These are phyloP conservation scores for Chironomus tentans DNA, from an alignment of 2,888 invertebrate genomes.

Conservation along the genomic window DNA sequence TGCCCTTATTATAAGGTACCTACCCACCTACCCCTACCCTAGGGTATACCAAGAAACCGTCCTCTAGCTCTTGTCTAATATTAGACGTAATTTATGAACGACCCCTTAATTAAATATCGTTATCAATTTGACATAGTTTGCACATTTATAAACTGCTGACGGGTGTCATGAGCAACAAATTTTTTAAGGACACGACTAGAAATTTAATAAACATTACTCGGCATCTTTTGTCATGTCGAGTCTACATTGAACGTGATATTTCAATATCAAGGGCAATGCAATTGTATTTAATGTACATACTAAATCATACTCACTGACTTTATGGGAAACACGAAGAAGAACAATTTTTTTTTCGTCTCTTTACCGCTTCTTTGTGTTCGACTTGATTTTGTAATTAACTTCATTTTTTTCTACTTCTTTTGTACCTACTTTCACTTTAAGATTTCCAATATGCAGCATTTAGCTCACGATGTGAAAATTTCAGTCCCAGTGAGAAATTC, in stretches of 20 bases:
- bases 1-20: too few species aligned
- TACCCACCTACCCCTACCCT: too few species aligned
- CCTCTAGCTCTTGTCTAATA: too few species aligned
- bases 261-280: conserved; percentile 18
- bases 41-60: too few species aligned
- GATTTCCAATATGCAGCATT: not conserved
- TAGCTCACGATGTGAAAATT: conserved; percentile 1
- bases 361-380: not conserved
- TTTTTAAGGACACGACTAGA: too few species aligned
- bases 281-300: not conserved
- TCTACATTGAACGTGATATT: not conserved
- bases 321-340: not conserved
- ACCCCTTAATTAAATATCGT: not conserved
- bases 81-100: too few species aligned
- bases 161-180: too few species aligned
- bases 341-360: not conserved
- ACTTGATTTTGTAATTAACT: conserved; percentile 19
- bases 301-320: not conserved
- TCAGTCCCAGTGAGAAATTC: not conserved
- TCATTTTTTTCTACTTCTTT: not conserved
- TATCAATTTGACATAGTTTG: not conserved
- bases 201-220: too few species aligned
- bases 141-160: not conserved
- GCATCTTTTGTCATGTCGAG: not conserved
- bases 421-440: conserved; percentile 24